Evolutionary conservation across 2,888 invertebrate genomes (phyloP).

Genomic region (Dorcus parallelipipedus): DNA sequence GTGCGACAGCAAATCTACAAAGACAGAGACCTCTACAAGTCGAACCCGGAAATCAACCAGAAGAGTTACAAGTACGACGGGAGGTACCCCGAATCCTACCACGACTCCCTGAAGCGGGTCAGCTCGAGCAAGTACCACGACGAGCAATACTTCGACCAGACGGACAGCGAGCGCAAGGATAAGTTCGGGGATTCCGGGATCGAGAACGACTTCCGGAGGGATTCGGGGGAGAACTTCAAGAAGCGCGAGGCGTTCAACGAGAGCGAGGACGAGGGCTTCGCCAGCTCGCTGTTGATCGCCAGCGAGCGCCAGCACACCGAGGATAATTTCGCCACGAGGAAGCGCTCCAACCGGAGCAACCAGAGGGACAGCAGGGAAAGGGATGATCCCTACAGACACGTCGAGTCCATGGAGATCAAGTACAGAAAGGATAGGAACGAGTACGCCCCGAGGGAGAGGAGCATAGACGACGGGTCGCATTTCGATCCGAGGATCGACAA

Average conservation of each 20-base stretch:
- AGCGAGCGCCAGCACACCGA: constrained; percentile 74
- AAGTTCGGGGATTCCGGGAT: constrained; percentile 75
- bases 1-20: constrained; percentile 35
- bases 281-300: constrained; percentile 65
- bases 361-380: constrained; percentile 23
- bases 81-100: constrained; percentile 52
- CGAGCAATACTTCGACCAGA: constrained; percentile 48
- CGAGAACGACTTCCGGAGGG: constrained; percentile 75
- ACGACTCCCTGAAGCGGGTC: constrained; percentile 59
- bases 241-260: constrained; percentile 47
- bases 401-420: constrained; percentile 52
- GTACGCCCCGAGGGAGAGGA: constrained; percentile 55
- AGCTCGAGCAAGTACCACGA: constrained; percentile 41
- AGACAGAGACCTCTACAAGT: constrained; percentile 56
- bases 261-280: constrained; percentile 70
- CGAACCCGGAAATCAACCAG: constrained; percentile 60
- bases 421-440: constrained; percentile 50
- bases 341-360: constrained; percentile 17
- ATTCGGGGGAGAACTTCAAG: constrained; percentile 55
- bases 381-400: constrained; percentile 35
- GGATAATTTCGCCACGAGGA: constrained; percentile 50
- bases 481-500: constrained; percentile 64
- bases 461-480: constrained; percentile 66
- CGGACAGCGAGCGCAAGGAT: constrained; percentile 56
- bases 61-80: constrained; percentile 47